Evolutionary conservation across 2,113 vertebrate species (phyloP), one percentile per base, ranked within the genome.

Genomic region (Tetrax tetrax): DNA sequence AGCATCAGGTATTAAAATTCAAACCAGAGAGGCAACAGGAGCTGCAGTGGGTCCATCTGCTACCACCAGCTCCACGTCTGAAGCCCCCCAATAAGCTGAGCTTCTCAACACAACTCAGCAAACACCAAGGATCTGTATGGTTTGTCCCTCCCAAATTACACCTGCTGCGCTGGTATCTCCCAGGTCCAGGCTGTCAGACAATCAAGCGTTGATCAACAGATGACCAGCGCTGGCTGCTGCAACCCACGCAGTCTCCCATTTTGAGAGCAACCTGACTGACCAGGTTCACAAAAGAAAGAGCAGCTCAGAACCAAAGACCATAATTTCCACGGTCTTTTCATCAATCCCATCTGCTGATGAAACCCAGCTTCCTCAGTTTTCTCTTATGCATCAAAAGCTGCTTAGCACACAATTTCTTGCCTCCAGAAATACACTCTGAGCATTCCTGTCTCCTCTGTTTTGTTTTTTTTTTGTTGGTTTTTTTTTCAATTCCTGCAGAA

Each of bases 201-300:
- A 50, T 5, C 33, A 29, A 20, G 33, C 0, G 0, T 8, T 7
- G 45, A 70, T 17, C 22, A n/a, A 53, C 45, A 35, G 16, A 43
- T 4, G 25, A 45, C 16, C 29, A 33, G 21, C 1, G 1, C 1
- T 2, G n/a, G n/a, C 9, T 25, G 24, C 61, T 50, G 10, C 27
- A 64, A 53, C 27, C 35, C 78, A 9, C 37, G 24, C 1, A 14
- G 25, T 11, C 22, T 9, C 20, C 12, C 18, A 9, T 25, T 83
- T 47, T 29, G 76, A 51, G 23, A 29, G 37, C 60, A 63, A 51
- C 45, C 14, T 35, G 38, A 24, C 45, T 33, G 7, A 31, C 8
- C 3, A 48, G 31, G 25, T 21, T 71, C 48, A 79, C 17, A 27
- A 45, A 70, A 70, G 60, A 21, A 47, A 7, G 38, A 51, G 65